These are phyloP conservation scores for Anguilla obscura DNA, from an alignment of 2,797 vertebrate species.

Conservation along the genomic window DNA sequence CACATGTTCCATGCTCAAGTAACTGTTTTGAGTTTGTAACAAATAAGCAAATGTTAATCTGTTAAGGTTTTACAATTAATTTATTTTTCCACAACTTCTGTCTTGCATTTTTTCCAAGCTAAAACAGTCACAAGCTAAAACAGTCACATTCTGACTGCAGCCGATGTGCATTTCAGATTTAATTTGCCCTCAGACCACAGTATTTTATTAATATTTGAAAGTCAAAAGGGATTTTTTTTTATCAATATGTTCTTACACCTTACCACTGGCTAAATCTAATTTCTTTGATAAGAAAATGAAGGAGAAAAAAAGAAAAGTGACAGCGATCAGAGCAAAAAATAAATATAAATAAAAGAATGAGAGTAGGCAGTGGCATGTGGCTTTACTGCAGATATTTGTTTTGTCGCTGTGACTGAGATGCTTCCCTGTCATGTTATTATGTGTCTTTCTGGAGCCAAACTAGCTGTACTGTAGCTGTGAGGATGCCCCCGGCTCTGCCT, in stretches of 20 bases:
- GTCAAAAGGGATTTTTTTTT: conserved; percentile 38
- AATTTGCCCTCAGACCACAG: conserved; percentile 45
- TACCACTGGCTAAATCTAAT: conserved; percentile 48
- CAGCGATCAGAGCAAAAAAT: neutral
- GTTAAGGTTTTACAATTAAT: neutral
- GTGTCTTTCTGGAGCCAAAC: neutral
- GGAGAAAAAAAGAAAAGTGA: conserved; percentile 22
- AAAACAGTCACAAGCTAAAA: neutral
- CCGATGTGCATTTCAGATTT: conserved; percentile 40
- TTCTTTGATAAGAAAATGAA: conserved; percentile 47
- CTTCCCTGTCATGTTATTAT: neutral
- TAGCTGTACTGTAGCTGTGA: neutral
- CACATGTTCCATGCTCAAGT: neutral
- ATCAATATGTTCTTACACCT: conserved; percentile 47
- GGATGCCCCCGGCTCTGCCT: conserved; percentile 18
- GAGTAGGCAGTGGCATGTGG: neutral
- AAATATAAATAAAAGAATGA: conserved; percentile 6
- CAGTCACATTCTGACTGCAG: conserved; percentile 44
- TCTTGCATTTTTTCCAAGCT: neutral
- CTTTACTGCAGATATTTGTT: conserved; percentile 18
- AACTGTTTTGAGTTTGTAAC: neutral
- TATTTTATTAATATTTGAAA: conserved; percentile 50
- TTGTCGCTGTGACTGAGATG: neutral
- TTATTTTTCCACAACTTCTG: conserved; percentile 1
- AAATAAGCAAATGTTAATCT: neutral